Evolutionary conservation across 2,797 vertebrate genomes (phyloP).

Genomic region (Tangara arthus): DNA sequence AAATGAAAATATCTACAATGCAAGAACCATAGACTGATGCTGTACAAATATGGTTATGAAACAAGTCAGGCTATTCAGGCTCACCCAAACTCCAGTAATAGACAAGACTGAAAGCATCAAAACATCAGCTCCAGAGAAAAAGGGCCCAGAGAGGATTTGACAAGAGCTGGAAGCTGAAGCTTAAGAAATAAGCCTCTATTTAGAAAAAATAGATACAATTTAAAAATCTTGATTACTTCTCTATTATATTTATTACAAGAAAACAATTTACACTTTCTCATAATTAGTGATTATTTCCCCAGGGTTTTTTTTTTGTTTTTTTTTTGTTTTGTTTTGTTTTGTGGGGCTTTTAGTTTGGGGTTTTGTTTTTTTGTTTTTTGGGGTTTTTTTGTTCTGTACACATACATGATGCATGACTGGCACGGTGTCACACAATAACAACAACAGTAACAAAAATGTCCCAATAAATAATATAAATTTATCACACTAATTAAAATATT

Average conservation of each 20-base stretch:
- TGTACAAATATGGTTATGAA: background rate
- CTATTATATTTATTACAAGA: background rate
- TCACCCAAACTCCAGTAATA: background rate
- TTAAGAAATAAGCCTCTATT: background rate
- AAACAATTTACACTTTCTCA: background rate
- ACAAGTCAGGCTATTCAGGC: background rate
- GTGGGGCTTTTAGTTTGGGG: too few species aligned
- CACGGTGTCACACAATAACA: background rate
- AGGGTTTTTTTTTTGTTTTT: too few species aligned
- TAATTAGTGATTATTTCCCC: background rate
- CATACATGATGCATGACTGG: background rate
- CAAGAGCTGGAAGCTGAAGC: background rate
- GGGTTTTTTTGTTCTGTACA: background rate
- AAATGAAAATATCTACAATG: background rate
- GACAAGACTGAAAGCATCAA: background rate
- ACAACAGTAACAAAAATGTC: background rate
- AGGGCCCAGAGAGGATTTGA: background rate
- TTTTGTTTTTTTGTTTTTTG: background rate
- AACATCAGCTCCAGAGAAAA: background rate
- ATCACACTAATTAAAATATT: background rate
- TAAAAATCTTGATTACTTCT: background rate
- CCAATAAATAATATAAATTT: background rate
- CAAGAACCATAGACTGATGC: background rate
- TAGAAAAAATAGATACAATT: background rate
- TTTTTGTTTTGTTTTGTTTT: too few species aligned